A percentile compares a stretch with the other conserved stretches of the same genome.
These are phyloP conservation scores for Calidris pugnax DNA, from an alignment of 2,113 vertebrate species.

Conservation along the genomic window DNA sequence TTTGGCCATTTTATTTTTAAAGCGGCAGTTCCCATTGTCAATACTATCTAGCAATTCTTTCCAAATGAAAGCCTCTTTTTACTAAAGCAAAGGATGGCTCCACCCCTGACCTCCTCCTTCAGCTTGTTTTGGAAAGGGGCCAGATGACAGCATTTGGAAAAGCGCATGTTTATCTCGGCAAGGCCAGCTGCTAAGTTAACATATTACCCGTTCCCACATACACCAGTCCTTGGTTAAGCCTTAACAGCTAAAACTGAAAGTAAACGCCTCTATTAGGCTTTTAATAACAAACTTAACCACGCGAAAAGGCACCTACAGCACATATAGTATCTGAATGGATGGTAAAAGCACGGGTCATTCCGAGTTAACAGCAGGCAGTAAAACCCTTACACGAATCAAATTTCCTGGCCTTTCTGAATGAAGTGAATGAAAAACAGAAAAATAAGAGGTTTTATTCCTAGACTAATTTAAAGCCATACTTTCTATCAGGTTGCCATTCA, in stretches of 20 bases:
- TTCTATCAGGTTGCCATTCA: neutral
- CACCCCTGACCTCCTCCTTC: slow-evolving; percentile 63
- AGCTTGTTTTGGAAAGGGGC: slow-evolving; percentile 67
- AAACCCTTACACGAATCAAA: neutral
- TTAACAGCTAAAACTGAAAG: slow-evolving; percentile 40
- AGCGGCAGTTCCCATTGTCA: neutral
- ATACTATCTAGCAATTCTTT: slow-evolving; percentile 38
- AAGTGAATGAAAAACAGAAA: neutral
- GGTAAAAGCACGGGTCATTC: neutral
- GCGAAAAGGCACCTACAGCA: neutral
- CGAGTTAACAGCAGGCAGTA: neutral
- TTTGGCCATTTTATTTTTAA: slow-evolving; percentile 1
- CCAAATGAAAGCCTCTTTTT: slow-evolving; percentile 58
- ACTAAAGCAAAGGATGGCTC: slow-evolving; percentile 46
- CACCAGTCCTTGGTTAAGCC: neutral
- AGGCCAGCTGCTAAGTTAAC: slow-evolving; percentile 65
- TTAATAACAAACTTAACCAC: neutral
- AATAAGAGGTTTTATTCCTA: neutral
- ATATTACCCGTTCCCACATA: slow-evolving; percentile 25
- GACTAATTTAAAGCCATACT: neutral
- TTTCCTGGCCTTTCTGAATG: neutral
- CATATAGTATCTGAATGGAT: rapidly evolving
- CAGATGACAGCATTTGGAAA: slow-evolving; percentile 74
- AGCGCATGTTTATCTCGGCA: slow-evolving; percentile 65
- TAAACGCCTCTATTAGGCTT: neutral